Evolutionary conservation across 1,140 invertebrate species (phyloP).

Genomic region (Aporrectodea caliginosa): DNA sequence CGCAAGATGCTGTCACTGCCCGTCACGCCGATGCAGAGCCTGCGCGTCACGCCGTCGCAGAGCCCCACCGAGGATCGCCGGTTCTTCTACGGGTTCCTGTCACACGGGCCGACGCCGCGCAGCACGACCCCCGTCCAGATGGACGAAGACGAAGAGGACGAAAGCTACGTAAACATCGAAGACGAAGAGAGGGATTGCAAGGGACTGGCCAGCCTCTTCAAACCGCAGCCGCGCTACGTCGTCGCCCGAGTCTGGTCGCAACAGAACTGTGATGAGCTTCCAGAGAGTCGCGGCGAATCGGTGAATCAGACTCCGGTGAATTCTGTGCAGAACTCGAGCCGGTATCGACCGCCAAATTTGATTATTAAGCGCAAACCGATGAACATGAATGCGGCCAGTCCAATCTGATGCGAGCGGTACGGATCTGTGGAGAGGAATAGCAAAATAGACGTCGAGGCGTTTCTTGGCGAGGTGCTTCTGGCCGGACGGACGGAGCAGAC

Average conservation of each 20-base stretch:
- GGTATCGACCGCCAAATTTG: no score
- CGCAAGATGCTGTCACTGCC: slow-evolving; percentile 28
- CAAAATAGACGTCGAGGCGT: no score
- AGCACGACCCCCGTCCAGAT: slow-evolving; percentile 12
- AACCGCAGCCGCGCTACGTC: slow-evolving; percentile 28
- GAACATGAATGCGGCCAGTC: no score
- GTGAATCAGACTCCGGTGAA: no score
- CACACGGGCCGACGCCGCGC: slow-evolving; percentile 27
- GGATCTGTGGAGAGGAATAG: no score
- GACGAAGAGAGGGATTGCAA: slow-evolving; percentile 27
- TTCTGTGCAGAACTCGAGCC: no score
- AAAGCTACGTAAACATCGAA: not conserved
- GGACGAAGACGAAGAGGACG: slow-evolving; percentile 18
- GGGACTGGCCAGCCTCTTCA: slow-evolving; percentile 30
- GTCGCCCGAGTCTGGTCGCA: not conserved
- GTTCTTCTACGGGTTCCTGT: slow-evolving; percentile 25
- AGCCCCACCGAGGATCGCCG: slow-evolving; percentile 21
- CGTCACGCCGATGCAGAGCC: slow-evolving; percentile 25
- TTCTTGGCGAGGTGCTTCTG: no score
- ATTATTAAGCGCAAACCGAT: no score
- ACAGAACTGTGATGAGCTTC: not conserved
- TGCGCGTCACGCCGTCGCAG: slow-evolving; percentile 4
- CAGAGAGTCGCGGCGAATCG: not conserved
- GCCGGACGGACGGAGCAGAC: no score
- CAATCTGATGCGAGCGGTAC: no score